Evolutionary conservation across 2,797 vertebrate species (phyloP), one percentile per base, ranked within the genome.

Genomic region (Crypturellus tataupa): DNA sequence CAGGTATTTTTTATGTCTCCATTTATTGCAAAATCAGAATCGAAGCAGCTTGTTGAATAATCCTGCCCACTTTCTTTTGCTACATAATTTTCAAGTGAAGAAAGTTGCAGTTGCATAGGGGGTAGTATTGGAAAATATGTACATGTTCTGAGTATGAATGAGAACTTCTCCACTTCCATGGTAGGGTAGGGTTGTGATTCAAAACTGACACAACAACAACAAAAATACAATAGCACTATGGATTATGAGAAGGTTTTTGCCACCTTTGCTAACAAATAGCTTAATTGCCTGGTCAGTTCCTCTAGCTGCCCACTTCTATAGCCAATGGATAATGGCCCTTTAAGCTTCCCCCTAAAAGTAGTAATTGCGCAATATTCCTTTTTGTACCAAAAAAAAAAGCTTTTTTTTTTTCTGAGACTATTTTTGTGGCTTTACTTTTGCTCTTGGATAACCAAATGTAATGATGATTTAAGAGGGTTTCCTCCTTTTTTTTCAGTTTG

Each of bases 401-500:
- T 47, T 47, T 47, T 47, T 21, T 29, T 53, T 29, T 53, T 4
- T 27, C 27, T 29, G 18, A 31, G 6, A 37, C 19, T 72, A 25
- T 37, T 87, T 24, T 69, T 85, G 44, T 63, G 84, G 27, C 64
- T 87, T 80, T 85, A 33, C 7, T 85, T 83, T 65, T 84, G 56
- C 73, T 56, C 0, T 1, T 71, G 75, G 79, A 25, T 67, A 84
- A 46, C 39, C 18, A 44, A 76, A 75, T 80, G 7, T 44, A 37
- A 17, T 88, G 73, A 70, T 33, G 13, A 4, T 70, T 73, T 78
- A 82, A 81, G 37, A 69, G 24, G 1, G n/a, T 93, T 88, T 81
- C 25, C 91, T 90, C 33, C 39, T 75, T 92, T 39, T 94, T 25
- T 93, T 97, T n/a, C 97, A 98, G 99, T 97, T 98, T 99, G 98